Evolutionary conservation across 1,140 invertebrate genomes (phyloP), one percentile per base, ranked within the genome.

Genomic region (Melitaea cinxia): DNA sequence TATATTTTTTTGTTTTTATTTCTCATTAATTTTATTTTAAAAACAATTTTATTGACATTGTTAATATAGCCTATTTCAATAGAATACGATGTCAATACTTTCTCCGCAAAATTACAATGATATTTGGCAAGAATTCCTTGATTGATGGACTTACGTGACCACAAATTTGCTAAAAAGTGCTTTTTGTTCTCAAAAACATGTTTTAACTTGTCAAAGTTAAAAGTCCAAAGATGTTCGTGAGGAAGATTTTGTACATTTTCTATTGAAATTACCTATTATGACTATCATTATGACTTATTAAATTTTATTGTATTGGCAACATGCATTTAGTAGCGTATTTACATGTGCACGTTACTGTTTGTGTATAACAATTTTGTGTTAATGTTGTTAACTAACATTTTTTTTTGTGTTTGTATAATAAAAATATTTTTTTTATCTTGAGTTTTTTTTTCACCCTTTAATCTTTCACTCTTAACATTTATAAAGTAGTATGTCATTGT

Each of bases 361-460:
- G 39, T 45, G 15, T 45, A 7, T 37, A 37, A 37, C n/a, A n/a
- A 17, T 45, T 45, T 45, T 45, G 39, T 45, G 39, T 45, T n/a
- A 33, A 10, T n/a, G 35, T 37, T 37, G n/a, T 15, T 14, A 19
- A 45, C 39, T 45, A 45, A 45, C 39, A 45, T 45, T 45, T 26
- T 26, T 26, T 26, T 26, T 45, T 10, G 39, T 45, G 17, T 17
- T 19, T 17, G 10, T 9, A 19, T 19, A 45, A 19, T 19, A 45
- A 9, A 45, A 45, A 19, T 17, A 17, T 19, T 0, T 19, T 19
- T 19, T 9, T 3, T 37, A n/a, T n/a, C 4, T 45, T 7, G 39
- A 45, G 10, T 45, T 45, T 45, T 45, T 17, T 45, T 19, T 19
- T 10, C 5, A 5, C 39, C 39, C 19, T 45, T 19, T 7, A 7